Percentiles rank a stretch among this genome's conserved stretches.
phyloP scores from a whole-genome alignment of 2,797 vertebrate genomes.

The Catharus ustulatus region DNA sequence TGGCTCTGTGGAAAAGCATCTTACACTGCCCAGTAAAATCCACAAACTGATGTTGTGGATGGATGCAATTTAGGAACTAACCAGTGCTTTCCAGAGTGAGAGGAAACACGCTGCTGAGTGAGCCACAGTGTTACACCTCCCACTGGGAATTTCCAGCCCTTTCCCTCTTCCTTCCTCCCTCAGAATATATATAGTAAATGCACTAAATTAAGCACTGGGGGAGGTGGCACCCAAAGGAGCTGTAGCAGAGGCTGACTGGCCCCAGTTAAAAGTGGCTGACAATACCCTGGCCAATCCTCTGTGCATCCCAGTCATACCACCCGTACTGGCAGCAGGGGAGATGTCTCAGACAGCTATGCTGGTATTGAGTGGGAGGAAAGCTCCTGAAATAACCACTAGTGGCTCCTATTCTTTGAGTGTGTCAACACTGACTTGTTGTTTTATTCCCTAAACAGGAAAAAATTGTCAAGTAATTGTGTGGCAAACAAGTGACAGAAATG shows the following conservation, averaged over 20 bases:
- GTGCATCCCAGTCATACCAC: constrained; percentile 4
- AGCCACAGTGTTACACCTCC: background rate
- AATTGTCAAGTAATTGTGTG: background rate
- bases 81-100: background rate
- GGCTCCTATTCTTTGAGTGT: background rate
- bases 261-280: constrained; percentile 28
- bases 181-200: background rate
- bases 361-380: constrained; percentile 35
- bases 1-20: background rate
- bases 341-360: background rate
- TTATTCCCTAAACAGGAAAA: background rate
- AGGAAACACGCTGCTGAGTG: background rate
- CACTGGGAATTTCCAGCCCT: constrained; percentile 46
- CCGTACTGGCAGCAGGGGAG: background rate
- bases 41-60: background rate
- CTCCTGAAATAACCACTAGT: constrained; percentile 48
- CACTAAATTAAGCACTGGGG: background rate
- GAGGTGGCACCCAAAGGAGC: background rate
- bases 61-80: background rate
- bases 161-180: constrained; percentile 58
- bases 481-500: background rate
- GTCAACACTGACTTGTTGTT: background rate
- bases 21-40: background rate
- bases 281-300: constrained; percentile 13
- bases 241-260: background rate